A percentile compares a stretch with the other conserved stretches of the same genome.
Evolutionary conservation across 2,113 vertebrate genomes (phyloP).

Genomic region (Pachycephala philippinensis): DNA sequence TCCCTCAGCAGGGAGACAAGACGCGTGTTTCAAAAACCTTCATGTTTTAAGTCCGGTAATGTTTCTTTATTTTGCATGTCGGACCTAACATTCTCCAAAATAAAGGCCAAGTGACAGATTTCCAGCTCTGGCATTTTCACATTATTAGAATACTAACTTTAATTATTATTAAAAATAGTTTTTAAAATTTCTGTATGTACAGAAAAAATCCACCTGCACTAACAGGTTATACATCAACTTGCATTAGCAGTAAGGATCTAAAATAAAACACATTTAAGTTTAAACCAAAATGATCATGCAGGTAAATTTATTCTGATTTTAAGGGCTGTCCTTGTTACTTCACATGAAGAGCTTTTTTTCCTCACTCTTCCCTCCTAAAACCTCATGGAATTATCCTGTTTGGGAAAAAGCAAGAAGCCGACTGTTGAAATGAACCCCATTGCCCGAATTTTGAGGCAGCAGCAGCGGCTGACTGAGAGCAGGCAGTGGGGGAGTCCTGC

Average conservation of each 20-base stretch:
- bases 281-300: no score
- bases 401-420: neutral
- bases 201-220: neutral
- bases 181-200: neutral
- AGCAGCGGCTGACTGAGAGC: neutral
- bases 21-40: fast-evolving
- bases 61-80: neutral
- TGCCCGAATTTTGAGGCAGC: neutral
- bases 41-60: neutral
- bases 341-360: neutral
- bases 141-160: neutral
- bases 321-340: neutral
- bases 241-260: neutral
- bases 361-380: neutral
- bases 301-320: neutral
- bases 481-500: neutral
- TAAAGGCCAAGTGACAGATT: neutral
- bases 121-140: neutral
- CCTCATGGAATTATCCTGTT: neutral
- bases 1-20: neutral
- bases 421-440: neutral
- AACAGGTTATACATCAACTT: neutral
- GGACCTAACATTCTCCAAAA: neutral
- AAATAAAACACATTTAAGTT: neutral
- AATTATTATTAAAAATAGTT: neutral